phyloP scores from a whole-genome alignment of 2,113 vertebrate genomes.

The Xiphorhynchus elegans region DNA sequence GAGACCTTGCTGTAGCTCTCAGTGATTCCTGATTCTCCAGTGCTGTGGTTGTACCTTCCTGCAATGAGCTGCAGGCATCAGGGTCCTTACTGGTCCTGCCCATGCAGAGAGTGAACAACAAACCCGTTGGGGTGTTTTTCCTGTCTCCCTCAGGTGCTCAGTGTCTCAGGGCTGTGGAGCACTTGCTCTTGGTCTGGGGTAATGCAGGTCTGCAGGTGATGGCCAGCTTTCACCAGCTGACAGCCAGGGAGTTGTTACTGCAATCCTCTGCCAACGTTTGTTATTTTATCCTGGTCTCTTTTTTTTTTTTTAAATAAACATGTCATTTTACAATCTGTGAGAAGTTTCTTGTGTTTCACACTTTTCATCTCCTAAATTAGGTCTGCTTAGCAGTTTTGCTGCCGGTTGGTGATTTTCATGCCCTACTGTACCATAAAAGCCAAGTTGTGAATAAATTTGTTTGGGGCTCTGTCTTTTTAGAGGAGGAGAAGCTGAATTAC shows the following conservation, averaged over 20 bases:
- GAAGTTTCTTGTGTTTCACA: slow-evolving; percentile 13
- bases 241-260: background rate
- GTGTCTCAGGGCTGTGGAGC: background rate
- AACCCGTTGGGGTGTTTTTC: background rate
- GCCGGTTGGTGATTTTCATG: slow-evolving; percentile 24
- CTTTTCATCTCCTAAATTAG: slow-evolving; percentile 13
- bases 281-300: background rate
- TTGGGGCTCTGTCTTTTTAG: background rate
- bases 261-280: background rate
- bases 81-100: background rate
- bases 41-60: background rate
- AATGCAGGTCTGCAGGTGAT: background rate
- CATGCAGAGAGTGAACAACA: background rate
- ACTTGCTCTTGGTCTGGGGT: background rate
- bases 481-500: background rate
- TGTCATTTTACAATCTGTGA: slow-evolving; percentile 26
- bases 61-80: background rate
- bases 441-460: slow-evolving; percentile 17
- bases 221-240: background rate
- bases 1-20: background rate
- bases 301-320: background rate
- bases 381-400: slow-evolving; percentile 45
- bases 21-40: accelerated
- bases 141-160: accelerated
- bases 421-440: background rate